Percentiles rank a stretch among this genome's conserved stretches.
phyloP scores from a whole-genome alignment of 2,888 invertebrate species.

The Tipula confusa region DNA sequence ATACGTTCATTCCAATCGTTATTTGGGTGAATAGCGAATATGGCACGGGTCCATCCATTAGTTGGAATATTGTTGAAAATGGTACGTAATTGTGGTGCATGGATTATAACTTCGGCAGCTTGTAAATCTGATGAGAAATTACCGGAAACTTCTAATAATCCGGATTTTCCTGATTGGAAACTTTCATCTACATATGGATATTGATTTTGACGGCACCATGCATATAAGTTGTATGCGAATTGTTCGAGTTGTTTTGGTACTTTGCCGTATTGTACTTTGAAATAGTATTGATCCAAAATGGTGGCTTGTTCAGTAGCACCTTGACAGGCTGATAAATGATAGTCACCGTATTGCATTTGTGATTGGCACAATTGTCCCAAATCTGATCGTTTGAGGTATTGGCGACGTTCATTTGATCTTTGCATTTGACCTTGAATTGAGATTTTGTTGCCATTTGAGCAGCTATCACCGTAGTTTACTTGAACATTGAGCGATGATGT shows the following conservation, averaged over 20 bases:
- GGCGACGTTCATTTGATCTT: conserved; percentile 53
- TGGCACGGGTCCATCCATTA: conserved; percentile 45
- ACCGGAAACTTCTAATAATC: conserved; percentile 51
- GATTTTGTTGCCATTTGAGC: conserved; percentile 45
- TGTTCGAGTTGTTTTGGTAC: conserved; percentile 51
- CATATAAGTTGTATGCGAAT: conserved; percentile 51
- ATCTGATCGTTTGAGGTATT: conserved; percentile 51
- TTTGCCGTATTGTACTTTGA: conserved; percentile 54
- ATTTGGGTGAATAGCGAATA: conserved; percentile 52
- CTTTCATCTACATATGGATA: conserved; percentile 54
- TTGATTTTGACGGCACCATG: conserved; percentile 49
- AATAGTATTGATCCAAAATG: conserved; percentile 53
- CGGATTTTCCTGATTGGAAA: conserved; percentile 48
- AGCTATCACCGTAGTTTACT: conserved; percentile 53
- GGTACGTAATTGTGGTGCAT: conserved; percentile 47
- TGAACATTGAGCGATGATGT: conserved; percentile 52
- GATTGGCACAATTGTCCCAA: conserved; percentile 51
- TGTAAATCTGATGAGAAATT: conserved; percentile 51
- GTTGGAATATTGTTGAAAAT: conserved; percentile 52
- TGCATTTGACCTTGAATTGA: conserved; percentile 51
- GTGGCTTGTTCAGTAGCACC: conserved; percentile 55
- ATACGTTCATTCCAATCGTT: conserved; percentile 39
- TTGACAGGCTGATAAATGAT: conserved; percentile 56
- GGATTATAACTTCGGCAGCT: conserved; percentile 51
- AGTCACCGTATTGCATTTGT: conserved; percentile 53